Evolutionary conservation across 2,888 invertebrate species (phyloP).

Genomic region (Stenotaenia linearis): DNA sequence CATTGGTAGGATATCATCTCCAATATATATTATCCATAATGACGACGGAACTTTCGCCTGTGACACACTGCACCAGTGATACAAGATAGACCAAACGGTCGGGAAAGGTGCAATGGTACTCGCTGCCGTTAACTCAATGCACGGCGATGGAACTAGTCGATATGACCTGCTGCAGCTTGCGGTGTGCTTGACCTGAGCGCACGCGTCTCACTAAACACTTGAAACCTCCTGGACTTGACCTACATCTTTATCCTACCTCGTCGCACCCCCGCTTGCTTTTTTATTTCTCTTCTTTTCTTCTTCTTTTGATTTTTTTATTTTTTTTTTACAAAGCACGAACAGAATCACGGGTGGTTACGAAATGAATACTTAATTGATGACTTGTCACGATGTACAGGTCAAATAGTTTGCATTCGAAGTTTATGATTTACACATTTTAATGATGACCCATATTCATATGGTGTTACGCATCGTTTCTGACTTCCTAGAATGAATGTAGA

Average conservation of each 20-base stretch:
- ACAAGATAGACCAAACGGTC: background rate
- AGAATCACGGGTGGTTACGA: background rate
- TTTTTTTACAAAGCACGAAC: background rate
- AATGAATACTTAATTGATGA: background rate
- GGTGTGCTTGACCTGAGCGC: constrained; percentile 22
- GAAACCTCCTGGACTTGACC: constrained; percentile 26
- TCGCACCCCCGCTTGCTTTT: constrained; percentile 5
- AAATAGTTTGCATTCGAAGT: background rate
- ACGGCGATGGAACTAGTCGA: constrained; percentile 10
- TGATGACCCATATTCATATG: background rate
- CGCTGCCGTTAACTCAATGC: background rate
- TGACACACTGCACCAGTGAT: constrained; percentile 24
- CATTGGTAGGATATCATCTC: background rate
- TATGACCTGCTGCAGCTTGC: constrained; percentile 18
- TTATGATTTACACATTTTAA: background rate
- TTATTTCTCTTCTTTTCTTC: background rate
- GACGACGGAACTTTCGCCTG: background rate
- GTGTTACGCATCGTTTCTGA: background rate
- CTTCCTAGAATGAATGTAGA: constrained; percentile 22
- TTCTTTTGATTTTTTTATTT: background rate
- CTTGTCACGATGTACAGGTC: background rate
- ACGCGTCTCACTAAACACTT: constrained; percentile 16
- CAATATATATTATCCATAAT: background rate
- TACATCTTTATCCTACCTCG: constrained; percentile 3
- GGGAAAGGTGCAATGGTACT: background rate